Base-by-base conservation (phyloP, 2,113 vertebrate genomes). In the Atractosteus spatula region DNA sequence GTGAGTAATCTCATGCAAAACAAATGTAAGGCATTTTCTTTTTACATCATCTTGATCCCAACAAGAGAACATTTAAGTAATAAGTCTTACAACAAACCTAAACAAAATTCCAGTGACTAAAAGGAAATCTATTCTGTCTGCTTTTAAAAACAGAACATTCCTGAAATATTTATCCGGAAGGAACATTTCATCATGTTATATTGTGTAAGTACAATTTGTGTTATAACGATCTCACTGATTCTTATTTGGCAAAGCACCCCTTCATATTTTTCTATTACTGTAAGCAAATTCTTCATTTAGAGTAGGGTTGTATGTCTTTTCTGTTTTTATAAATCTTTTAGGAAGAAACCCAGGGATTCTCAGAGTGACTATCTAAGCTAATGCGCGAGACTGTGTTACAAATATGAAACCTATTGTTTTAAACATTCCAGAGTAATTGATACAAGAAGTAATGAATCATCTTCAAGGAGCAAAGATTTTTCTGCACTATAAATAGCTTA, bases 41-140 rank as follows among this genome's bases (percentile, higher is more conserved):
- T 84, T 78, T 78, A 51, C 78, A 85, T 82, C 78, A 77, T 74
- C 69, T 47, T 85, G 82, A 87, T 84, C 83, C 70, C 79, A 85
- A 86, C 71, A 84, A 85, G 78, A 78, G 80, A 77, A 67, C 68
- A 74, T 61, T 71, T 79, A 68, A 42, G 63, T 75, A 79, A 68
- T 74, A 56, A 74, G 6, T 16, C 71, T 66, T 76, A 71, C 67
- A 71, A 78, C 67, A 51, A 80, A 88, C 70, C 73, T 81, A 80
- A 85, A 88, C 82, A 86, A 80, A 84, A 80, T 79, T 5, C 80
- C 71, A 77, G 57, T 57, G 67, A 71, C 71, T 78, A 78, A 79
- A 82, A 79, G 83, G 77, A 85, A 85, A 77, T 54, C 68, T 74
- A 72, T 71, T 75, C 67, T 68, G 75, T 41, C 55, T 75, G 71